Base-by-base conservation (phyloP, 2,888 invertebrate species). In the Heteromyza rotundicornis region DNA sequence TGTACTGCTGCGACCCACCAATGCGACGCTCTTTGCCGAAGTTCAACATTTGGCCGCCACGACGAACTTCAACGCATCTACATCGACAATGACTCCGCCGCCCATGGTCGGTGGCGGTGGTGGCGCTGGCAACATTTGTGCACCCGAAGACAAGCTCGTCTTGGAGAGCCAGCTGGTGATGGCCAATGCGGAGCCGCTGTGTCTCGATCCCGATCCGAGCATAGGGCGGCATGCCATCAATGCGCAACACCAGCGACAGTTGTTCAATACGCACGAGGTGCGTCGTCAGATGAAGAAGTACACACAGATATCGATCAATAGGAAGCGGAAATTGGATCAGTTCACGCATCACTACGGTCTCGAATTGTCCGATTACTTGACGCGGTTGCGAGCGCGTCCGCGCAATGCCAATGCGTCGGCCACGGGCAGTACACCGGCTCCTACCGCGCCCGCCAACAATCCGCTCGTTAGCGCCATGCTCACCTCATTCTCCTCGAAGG, bases 301-400 rank as follows among this genome's bases (percentile, higher is more conserved):
- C 79, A 92, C 92, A 68, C 92, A 92, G 87, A 89, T 89, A 78
- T 76, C 94, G 40, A 89, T 93, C 20, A 95, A 94, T 84, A 88
- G 94, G 44, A 94, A 95, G 82, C 88, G 94, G 80, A 94, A 94
- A 88, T 86, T 94, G 77, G 92, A 94, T 77, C 92, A 92, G 78
- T 89, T 92, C 71, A 89, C 93, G 17, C 91, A 92, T 78, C 89
- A 91, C 60, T 90, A 90, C 69, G 92, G 92, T 57, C 84, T 94
- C 75, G 90, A 92, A 78, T 85, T 95, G 72, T 87, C 78, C 66
- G 83, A 83, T 65, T 83, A 82, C 65, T 68, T 83, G 57, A 76
- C 79, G 8, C 74, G 81, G 2, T 63, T 81, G 56, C 75, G 83
- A 32, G 80, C 81, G 59, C 74, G 80, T 12, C 79, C 82, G 10